phyloP scores from a whole-genome alignment of 2,113 vertebrate species.

The Notarius lentiginosus region DNA sequence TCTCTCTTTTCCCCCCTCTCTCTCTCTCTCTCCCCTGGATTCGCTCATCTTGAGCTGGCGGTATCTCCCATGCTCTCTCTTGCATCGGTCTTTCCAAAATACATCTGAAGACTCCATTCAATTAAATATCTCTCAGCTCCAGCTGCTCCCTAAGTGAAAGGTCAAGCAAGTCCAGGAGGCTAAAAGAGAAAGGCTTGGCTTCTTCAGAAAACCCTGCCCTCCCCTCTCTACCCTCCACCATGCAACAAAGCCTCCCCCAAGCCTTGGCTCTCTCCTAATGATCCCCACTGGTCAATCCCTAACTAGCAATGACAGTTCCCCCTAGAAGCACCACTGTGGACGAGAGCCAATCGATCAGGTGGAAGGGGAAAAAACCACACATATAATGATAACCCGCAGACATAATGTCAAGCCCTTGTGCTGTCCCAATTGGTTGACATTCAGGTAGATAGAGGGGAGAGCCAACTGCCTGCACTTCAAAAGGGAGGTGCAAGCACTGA shows the following conservation, averaged over 20 bases:
- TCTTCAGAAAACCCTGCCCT: slow-evolving; percentile 62
- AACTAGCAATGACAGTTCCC: slow-evolving; percentile 86
- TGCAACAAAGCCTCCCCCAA: slow-evolving; percentile 72
- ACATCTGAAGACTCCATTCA: slow-evolving; percentile 91
- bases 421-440: slow-evolving; percentile 80
- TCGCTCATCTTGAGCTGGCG: slow-evolving; percentile 71
- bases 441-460: slow-evolving; percentile 71
- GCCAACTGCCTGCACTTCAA: slow-evolving; percentile 71
- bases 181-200: slow-evolving; percentile 78
- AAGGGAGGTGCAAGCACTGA: slow-evolving; percentile 61
- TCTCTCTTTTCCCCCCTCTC: slow-evolving; percentile 50
- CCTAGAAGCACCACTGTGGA: slow-evolving; percentile 87
- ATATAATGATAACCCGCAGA: slow-evolving; percentile 94
- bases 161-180: slow-evolving; percentile 88
- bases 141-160: slow-evolving; percentile 95
- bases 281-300: slow-evolving; percentile 91
- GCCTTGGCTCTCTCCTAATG: slow-evolving; percentile 79
- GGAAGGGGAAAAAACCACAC: slow-evolving; percentile 66
- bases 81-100: slow-evolving; percentile 73
- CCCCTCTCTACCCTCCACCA: slow-evolving; percentile 50
- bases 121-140: slow-evolving; percentile 92
- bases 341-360: slow-evolving; percentile 84
- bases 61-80: slow-evolving; percentile 57
- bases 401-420: slow-evolving; percentile 82
- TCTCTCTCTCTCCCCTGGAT: slow-evolving; percentile 61